These are phyloP conservation scores for Eulithis prunata DNA, from an alignment of 2,888 invertebrate species.

Conservation along the genomic window DNA sequence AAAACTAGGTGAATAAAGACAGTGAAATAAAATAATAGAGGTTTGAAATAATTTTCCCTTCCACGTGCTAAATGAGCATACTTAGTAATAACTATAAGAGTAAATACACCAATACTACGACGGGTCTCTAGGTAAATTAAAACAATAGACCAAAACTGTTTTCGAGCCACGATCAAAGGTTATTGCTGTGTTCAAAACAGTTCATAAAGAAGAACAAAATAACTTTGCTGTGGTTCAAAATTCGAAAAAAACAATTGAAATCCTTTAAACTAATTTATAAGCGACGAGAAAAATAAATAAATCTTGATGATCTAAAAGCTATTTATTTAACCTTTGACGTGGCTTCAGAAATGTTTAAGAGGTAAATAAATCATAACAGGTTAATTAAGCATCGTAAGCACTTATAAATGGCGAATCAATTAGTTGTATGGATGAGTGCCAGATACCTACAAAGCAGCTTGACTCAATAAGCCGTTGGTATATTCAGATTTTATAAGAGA, in stretches of 20 bases:
- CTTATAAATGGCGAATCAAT: background rate
- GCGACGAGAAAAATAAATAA: background rate
- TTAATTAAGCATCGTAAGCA: background rate
- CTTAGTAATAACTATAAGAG: background rate
- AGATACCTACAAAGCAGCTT: too few species aligned
- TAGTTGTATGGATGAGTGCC: background rate
- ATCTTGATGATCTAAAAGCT: background rate
- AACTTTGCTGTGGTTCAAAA: background rate
- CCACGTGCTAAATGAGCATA: conserved; percentile 17
- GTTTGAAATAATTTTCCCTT: background rate
- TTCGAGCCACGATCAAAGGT: conserved; percentile 12
- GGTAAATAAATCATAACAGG: background rate
- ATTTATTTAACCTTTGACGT: conserved; percentile 10
- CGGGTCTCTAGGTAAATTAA: conserved; percentile 16
- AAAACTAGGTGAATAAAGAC: too few species aligned
- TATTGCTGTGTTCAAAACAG: background rate
- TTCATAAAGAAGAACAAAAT: background rate
- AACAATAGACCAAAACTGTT: conserved; percentile 5
- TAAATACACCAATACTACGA: conserved; percentile 18
- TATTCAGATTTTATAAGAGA: background rate
- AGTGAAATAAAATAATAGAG: too few species aligned
- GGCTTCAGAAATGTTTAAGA: conserved; percentile 12
- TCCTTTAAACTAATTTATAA: background rate
- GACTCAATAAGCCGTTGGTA: too few species aligned
- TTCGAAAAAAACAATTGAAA: background rate